Percentiles rank a stretch among this genome's conserved stretches.
phyloP scores from a whole-genome alignment of 1,140 invertebrate genomes.

The Polypedilum pembai region DNA sequence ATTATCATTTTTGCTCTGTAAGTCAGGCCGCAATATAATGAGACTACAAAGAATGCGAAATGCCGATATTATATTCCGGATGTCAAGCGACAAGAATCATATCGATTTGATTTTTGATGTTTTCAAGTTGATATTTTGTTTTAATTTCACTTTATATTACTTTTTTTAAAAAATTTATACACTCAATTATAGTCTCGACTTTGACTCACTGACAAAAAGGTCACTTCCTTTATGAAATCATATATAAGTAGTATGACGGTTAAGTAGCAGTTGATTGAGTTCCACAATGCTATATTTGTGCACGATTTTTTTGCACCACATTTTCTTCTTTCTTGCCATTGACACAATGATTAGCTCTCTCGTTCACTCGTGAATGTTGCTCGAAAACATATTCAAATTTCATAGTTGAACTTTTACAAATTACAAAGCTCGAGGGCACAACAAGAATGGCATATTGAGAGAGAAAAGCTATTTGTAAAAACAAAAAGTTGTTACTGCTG shows the following conservation, averaged over 20 bases:
- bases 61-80: neutral
- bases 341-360: neutral
- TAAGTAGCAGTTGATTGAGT: constrained; percentile 11
- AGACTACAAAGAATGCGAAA: neutral
- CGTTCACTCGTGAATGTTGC: neutral
- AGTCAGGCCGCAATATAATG: neutral
- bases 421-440: neutral
- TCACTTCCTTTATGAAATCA: constrained; percentile 12
- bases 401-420: neutral
- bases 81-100: constrained; percentile 11
- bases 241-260: neutral
- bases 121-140: neutral
- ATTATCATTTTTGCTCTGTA: neutral
- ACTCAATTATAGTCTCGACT: neutral
- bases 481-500: neutral
- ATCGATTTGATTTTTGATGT: constrained; percentile 4
- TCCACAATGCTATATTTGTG: neutral
- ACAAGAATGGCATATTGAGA: neutral
- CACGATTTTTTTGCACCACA: neutral
- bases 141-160: neutral
- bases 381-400: neutral
- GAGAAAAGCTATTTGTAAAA: neutral
- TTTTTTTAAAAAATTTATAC: neutral
- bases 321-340: neutral
- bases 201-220: constrained; percentile 11